These are phyloP conservation scores for Sipha flava DNA, from an alignment of 1,140 invertebrate species.

Conservation along the genomic window DNA sequence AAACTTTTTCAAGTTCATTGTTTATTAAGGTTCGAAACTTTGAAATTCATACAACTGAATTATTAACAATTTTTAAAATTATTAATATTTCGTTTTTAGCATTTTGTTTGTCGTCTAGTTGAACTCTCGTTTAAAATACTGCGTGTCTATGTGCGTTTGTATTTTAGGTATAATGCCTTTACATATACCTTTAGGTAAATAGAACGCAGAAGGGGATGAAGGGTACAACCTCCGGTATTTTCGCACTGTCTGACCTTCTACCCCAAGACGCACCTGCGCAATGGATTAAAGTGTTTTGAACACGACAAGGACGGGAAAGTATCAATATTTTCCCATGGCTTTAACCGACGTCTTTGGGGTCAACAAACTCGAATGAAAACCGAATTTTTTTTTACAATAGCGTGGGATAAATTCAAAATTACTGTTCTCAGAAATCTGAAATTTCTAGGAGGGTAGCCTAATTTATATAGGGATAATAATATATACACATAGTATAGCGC, in stretches of 20 bases:
- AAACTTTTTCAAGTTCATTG: no score
- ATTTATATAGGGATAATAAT: background rate
- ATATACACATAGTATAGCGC: background rate
- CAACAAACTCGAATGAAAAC: constrained; percentile 1
- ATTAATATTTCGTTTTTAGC: no score
- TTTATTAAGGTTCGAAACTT: no score
- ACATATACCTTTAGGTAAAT: background rate
- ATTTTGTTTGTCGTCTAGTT: no score
- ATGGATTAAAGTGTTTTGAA: background rate
- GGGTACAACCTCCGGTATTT: constrained; percentile 12
- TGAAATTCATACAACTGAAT: no score
- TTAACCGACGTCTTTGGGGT: constrained; percentile 17
- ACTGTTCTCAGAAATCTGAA: background rate
- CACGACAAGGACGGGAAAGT: background rate
- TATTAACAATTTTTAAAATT: no score
- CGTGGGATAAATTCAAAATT: constrained; percentile 7
- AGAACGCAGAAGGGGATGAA: background rate
- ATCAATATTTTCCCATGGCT: constrained; percentile 29
- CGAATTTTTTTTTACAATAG: background rate
- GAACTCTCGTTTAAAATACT: no score
- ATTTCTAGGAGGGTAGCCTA: background rate
- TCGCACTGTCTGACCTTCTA: constrained; percentile 19
- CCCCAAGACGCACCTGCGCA: constrained; percentile 18
- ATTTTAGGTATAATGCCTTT: no score
- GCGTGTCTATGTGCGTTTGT: no score